Evolutionary conservation across 2,797 vertebrate genomes (phyloP), one percentile per base, ranked within the genome.

Genomic region (Sebastes trivittatus): DNA sequence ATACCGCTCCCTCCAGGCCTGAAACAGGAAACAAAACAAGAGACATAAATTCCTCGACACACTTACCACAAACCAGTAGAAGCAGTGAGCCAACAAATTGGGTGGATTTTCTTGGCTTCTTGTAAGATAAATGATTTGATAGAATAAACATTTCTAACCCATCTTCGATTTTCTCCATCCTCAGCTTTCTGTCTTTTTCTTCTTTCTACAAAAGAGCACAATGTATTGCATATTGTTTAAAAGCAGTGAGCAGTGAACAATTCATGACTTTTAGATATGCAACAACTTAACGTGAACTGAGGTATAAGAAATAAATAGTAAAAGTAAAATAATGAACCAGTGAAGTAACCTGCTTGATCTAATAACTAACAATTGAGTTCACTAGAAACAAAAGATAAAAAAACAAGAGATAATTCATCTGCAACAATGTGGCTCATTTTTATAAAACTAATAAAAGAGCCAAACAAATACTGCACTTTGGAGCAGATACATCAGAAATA

Each of bases 1-100:
- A 70, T 96, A 96, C 0, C 93, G 93, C 38, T 97, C 96, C 90
- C 97, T 97, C 97, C 96, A 97, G 5, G 96, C 95, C 98, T 98
- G 86, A 87, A 73, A 78, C 58, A 84, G 16, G 80, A 64, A 80
- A 83, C 30, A 82, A 63, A 77, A 77, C 18, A 74, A 14, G 13
- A 7, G 38, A 80, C 2, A n/a, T 56, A 65, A 81, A 82, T 62
- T 72, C 30, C 61, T 55, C 14, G 7, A 52, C 6, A 70, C 25
- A 66, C 16, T 68, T 11, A n/a, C 20, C 16, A 61, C 18, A 76
- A 61, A 78, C 59, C 4, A 72, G 16, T 23, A 34, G 5, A 80
- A 63, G 11, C 5, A 6, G 27, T 18, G 4, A 78, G 22, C 1
- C 42, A 58, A 69, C 11, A 68, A 2, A 55, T 7, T 55, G 7